Percentiles rank a stretch among this genome's conserved stretches.
Conservation (phyloP, 2,797 vertebrate genomes). For the Triplophysa yarkandensis region DNA sequence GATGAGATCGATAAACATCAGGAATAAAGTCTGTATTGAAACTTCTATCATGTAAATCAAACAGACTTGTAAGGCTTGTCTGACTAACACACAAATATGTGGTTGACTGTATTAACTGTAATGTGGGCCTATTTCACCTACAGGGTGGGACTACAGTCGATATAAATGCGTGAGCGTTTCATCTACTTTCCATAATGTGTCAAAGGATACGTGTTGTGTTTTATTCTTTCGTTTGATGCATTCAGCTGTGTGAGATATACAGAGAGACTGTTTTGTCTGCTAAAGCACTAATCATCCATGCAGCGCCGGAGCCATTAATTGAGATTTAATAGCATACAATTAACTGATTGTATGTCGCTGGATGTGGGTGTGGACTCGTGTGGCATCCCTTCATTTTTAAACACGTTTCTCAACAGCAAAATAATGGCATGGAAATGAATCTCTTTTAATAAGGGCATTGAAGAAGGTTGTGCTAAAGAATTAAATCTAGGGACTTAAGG, state of each 20-base stretch:
- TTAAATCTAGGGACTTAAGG: neutral
- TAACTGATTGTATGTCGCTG: conserved; percentile 1
- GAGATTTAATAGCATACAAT: conserved; percentile 33
- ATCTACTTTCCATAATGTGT: neutral
- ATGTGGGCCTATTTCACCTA: neutral
- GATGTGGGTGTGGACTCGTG: conserved; percentile 14
- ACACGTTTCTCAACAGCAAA: neutral
- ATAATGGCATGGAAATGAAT: neutral
- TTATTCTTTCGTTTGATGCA: neutral
- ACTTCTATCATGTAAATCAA: too few relatives aligned
- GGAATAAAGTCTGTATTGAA: too few relatives aligned
- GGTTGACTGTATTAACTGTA: neutral
- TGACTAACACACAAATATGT: neutral
- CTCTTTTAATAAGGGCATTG: neutral
- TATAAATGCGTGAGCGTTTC: neutral
- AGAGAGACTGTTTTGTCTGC: conserved; percentile 7
- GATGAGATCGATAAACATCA: too few relatives aligned
- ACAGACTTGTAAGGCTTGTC: neutral
- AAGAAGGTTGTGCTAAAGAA: neutral
- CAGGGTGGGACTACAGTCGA: neutral
- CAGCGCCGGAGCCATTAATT: neutral
- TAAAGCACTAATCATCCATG: conserved; percentile 7
- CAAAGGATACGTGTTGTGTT: neutral
- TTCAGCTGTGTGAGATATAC: conserved; percentile 12
- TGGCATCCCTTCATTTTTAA: conserved; percentile 7